A percentile compares a stretch with the other conserved stretches of the same genome.
phyloP scores from a whole-genome alignment of 2,888 invertebrate genomes.

The Epinotia bilunana region DNA sequence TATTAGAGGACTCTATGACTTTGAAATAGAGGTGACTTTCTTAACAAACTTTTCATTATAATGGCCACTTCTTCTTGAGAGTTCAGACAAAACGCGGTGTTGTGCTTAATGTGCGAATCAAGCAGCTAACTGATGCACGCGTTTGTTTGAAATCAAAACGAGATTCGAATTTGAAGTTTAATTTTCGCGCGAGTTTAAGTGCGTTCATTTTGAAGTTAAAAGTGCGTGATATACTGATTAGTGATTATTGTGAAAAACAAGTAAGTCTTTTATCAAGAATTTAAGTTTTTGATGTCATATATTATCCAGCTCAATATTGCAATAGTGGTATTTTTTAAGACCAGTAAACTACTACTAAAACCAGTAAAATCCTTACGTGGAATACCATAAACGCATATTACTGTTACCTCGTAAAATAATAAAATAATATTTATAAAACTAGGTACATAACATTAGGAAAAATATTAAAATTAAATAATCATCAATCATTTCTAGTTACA shows the following conservation, averaged over 20 bases:
- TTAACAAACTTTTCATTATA: background rate
- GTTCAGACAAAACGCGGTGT: conserved; percentile 39
- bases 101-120: conserved; percentile 52
- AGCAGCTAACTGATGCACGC: conserved; percentile 52
- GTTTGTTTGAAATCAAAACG: conserved; percentile 32
- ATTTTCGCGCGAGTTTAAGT: conserved; percentile 1
- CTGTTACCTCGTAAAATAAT: too few species aligned
- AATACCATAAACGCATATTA: too few species aligned
- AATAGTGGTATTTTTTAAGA: too few species aligned
- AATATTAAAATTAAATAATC: too few species aligned
- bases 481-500: too few species aligned
- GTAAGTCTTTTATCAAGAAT: background rate
- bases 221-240: background rate
- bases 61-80: conserved; percentile 27
- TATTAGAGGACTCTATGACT: background rate
- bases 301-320: too few species aligned
- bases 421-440: too few species aligned
- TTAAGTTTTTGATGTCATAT: too few species aligned
- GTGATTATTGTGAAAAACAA: background rate
- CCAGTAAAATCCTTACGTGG: too few species aligned
- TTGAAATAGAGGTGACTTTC: conserved; percentile 3
- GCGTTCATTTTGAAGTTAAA: background rate
- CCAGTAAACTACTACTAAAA: too few species aligned
- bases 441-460: too few species aligned
- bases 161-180: conserved; percentile 27